Conservation (phyloP, 2,113 vertebrate species). For the Euleptes europaea region DNA sequence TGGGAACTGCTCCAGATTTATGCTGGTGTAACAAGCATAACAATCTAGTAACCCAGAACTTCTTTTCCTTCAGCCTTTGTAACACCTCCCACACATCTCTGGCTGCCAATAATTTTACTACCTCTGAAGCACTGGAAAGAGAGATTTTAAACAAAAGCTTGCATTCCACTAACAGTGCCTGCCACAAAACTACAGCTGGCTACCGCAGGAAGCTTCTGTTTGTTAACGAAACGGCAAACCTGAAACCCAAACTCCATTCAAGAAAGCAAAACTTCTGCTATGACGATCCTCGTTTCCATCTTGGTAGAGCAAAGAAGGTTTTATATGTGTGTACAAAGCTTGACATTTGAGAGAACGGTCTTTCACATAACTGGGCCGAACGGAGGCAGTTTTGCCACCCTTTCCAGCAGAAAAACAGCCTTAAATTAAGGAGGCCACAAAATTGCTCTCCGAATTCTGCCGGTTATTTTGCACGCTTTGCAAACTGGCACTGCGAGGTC, state of each 20-base stretch:
- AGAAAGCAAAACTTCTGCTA: slow-evolving; percentile 12
- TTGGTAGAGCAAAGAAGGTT: background rate
- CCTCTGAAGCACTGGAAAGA: slow-evolving; percentile 6
- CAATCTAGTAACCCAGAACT: slow-evolving; percentile 11
- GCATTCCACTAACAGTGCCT: background rate
- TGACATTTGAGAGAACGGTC: background rate
- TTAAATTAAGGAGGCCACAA: background rate
- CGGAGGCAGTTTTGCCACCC: background rate
- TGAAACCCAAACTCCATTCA: background rate
- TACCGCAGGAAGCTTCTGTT: background rate
- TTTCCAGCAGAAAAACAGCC: background rate
- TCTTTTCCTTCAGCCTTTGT: slow-evolving; percentile 21
- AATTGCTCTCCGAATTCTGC: background rate
- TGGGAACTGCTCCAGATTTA: slow-evolving; percentile 44
- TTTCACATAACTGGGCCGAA: background rate
- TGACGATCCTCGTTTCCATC: background rate
- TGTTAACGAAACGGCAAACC: slow-evolving; percentile 3
- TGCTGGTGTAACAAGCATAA: slow-evolving; percentile 28
- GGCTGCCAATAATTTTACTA: slow-evolving; percentile 15
- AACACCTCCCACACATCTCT: slow-evolving; percentile 3
- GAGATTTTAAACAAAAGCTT: slow-evolving; percentile 6
- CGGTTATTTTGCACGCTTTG: background rate
- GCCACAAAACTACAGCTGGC: background rate
- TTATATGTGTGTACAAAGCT: slow-evolving; percentile 2
- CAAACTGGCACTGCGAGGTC: background rate